phyloP scores from a whole-genome alignment of 2,797 vertebrate species.

The Malurus leucopterus region DNA sequence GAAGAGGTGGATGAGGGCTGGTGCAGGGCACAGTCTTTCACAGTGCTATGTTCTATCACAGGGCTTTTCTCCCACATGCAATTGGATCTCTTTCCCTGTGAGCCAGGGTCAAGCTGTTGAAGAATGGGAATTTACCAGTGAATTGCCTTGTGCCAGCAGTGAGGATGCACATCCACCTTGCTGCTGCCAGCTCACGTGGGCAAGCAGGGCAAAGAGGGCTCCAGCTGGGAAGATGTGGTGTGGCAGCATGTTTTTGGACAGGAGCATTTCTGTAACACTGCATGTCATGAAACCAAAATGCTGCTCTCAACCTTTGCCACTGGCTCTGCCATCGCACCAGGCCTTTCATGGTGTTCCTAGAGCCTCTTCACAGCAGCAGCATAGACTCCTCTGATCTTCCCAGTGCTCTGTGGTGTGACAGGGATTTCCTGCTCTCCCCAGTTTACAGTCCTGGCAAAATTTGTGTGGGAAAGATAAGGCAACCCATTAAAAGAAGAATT shows the following conservation, averaged over 20 bases:
- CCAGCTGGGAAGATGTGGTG: neutral
- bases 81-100: neutral
- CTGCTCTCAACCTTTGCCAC: neutral
- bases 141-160: neutral
- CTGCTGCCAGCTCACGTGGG: neutral
- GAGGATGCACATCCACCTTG: accelerated
- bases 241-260: neutral
- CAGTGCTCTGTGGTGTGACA: neutral
- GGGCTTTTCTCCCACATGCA: neutral
- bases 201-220: neutral
- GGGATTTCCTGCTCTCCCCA: neutral
- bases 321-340: neutral
- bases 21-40: neutral
- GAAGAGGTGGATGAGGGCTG: neutral
- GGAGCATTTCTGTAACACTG: neutral
- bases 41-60: neutral
- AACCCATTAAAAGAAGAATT: neutral
- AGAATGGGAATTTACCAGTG: neutral
- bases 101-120: neutral
- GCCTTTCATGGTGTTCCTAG: neutral
- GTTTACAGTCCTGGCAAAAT: neutral
- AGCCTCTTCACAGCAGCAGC: neutral
- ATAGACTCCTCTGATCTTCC: neutral
- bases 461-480: neutral
- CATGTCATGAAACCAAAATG: neutral